Evolutionary conservation across 92 coral and sea anemone genomes (phyloP).

Genomic region (Meandrina meandrites): DNA sequence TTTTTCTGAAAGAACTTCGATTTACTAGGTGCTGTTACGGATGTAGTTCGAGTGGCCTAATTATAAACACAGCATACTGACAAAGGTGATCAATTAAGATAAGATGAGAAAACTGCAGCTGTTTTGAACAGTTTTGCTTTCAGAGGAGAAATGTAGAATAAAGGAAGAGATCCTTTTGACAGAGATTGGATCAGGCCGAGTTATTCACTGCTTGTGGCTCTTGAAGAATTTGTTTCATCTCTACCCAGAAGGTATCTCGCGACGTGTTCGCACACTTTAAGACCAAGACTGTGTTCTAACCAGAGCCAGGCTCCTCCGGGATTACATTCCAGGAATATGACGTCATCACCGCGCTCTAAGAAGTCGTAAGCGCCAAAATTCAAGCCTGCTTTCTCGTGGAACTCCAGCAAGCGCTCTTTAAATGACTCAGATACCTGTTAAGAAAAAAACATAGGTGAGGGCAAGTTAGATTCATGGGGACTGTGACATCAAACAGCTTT

Average conservation of each 20-base stretch:
- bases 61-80: too few species aligned
- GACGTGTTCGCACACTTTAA: conserved; percentile 37
- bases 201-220: background rate
- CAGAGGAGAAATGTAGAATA: too few species aligned
- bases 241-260: conserved; percentile 47
- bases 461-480: background rate
- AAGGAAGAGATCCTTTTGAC: too few species aligned
- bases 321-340: conserved; percentile 61
- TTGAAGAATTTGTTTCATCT: background rate
- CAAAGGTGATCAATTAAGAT: too few species aligned
- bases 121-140: too few species aligned
- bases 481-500: too few species aligned
- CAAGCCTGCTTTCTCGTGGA: conserved; percentile 59
- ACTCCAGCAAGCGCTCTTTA: conserved; percentile 35
- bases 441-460: background rate
- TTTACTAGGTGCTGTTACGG: too few species aligned
- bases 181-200: too few species aligned
- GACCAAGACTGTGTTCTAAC: conserved; percentile 44
- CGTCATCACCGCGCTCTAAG: conserved; percentile 39
- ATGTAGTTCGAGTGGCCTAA: too few species aligned
- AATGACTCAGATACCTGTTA: conserved; percentile 39
- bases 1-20: too few species aligned
- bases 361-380: conserved; percentile 57
- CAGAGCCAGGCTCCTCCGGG: conserved; percentile 59
- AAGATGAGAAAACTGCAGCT: too few species aligned